Base-by-base conservation (phyloP, 2,888 invertebrate species). In the Entomobrya multifasciata region DNA sequence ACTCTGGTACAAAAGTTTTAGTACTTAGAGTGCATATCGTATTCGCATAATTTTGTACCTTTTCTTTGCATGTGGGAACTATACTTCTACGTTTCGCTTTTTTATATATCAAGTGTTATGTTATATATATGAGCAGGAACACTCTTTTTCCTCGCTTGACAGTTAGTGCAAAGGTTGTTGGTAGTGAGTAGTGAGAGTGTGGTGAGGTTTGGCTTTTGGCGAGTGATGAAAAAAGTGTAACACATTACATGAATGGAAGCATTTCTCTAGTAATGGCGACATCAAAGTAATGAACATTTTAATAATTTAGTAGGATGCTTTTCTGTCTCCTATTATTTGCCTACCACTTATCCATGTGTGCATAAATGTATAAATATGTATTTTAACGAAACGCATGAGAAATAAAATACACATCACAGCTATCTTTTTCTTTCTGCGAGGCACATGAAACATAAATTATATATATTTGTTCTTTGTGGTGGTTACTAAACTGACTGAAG, bases 221-320 rank as follows among this genome's bases (percentile, higher is more conserved):
- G n/a, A n/a, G n/a, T 36, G 36, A 36, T 60, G 1, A 60, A 60
- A 77, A 60, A 47, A 77, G 77, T 79, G 52, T 49, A 20, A 67
- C 30, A 62, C 17, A 65, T 52, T 65, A 52, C 30, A 36, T 25
- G 52, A 79, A 65, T 36, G 36, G 20, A 27, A 36, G 55, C 79
- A 67, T 76, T 76, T 76, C 25, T 49, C 30, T 20, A 82, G 72
- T 82, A 83, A 76, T 74, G 52, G 82, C 49, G 82, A 76, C 76
- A 76, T 76, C 74, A 83, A 77, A 77, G 76, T 83, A 83, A 83
- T 83, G 83, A 83, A 83, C 41, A 65, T 83, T 83, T 83, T 76
- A 83, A 83, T 83, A 83, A 83, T 83, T 83, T 74, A 83, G 41
- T 55, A 82, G 49, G 30, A 17, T 67, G 67, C 5, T 36, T 36